phyloP scores from a whole-genome alignment of 2,113 vertebrate species.

The Hassar affinis region DNA sequence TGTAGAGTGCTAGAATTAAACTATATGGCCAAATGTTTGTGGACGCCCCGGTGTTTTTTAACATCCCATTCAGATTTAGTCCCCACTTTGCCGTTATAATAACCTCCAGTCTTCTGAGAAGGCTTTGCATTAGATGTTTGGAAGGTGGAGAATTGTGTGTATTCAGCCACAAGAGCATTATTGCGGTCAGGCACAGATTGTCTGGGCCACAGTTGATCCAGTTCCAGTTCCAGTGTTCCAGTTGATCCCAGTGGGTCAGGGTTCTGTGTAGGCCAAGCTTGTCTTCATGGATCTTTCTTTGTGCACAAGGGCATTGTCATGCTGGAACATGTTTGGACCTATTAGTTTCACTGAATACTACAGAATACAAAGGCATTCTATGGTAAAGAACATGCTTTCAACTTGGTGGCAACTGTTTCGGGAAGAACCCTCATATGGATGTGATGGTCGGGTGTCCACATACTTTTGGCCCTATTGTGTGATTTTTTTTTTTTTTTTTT shows the following conservation, averaged over 20 bases:
- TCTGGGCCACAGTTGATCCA: background rate
- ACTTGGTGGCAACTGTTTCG: background rate
- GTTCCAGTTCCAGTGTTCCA: too few species aligned
- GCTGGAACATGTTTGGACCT: background rate
- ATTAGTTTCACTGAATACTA: background rate
- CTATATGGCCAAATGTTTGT: too few species aligned
- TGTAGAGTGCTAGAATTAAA: background rate
- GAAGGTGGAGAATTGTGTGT: background rate
- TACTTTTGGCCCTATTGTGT: background rate
- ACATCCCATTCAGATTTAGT: background rate
- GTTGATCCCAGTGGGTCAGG: background rate
- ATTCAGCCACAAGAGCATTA: background rate
- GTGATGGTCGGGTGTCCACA: background rate
- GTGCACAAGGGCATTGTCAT: background rate
- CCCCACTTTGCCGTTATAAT: background rate
- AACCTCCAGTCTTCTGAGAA: background rate
- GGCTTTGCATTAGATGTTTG: background rate
- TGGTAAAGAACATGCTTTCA: background rate
- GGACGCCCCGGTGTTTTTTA: too few species aligned
- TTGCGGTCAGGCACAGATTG: background rate
- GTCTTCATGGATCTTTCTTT: background rate
- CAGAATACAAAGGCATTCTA: background rate
- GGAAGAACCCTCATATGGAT: background rate
- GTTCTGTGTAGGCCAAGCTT: background rate
- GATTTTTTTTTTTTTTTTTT: too few species aligned